Evolutionary conservation across 2,888 invertebrate species (phyloP).

Genomic region (Xylota segnis): DNA sequence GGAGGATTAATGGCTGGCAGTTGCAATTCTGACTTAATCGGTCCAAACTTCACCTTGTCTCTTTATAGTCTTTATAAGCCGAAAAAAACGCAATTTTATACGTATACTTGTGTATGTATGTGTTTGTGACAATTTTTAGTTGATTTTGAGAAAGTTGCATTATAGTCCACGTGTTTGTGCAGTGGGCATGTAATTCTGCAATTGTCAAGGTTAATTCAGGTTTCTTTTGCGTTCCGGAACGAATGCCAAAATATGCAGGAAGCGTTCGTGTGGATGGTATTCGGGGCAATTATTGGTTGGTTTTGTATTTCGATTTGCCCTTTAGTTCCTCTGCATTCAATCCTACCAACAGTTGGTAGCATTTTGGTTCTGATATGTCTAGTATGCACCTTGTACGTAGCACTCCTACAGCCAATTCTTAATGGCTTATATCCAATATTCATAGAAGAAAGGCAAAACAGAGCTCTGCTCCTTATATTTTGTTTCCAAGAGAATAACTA

Average conservation of each 20-base stretch:
- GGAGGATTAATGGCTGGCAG: constrained; percentile 28
- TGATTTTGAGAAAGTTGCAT: constrained; percentile 8
- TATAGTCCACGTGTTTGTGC: not conserved
- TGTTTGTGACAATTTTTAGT: not conserved
- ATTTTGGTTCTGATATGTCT: too few species aligned
- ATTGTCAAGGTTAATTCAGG: constrained; percentile 2
- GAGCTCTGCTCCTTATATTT: too few species aligned
- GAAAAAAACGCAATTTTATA: not conserved
- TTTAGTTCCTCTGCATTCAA: too few species aligned
- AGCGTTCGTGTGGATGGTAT: too few species aligned
- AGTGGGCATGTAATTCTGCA: not conserved
- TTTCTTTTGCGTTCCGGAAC: not conserved
- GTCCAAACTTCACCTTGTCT: constrained; percentile 55
- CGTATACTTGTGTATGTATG: not conserved
- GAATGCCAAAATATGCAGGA: not conserved
- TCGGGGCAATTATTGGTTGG: too few species aligned
- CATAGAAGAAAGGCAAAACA: too few species aligned
- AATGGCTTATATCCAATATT: too few species aligned
- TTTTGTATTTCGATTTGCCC: too few species aligned
- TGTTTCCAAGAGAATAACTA: too few species aligned
- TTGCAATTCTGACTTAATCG: constrained; percentile 50
- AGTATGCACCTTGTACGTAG: too few species aligned
- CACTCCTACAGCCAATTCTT: too few species aligned
- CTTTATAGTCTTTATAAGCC: not conserved
- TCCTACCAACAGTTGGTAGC: too few species aligned